Evolutionary conservation across 2,888 invertebrate species (phyloP), one percentile per base, ranked within the genome.

Genomic region (Cephus pulcher): DNA sequence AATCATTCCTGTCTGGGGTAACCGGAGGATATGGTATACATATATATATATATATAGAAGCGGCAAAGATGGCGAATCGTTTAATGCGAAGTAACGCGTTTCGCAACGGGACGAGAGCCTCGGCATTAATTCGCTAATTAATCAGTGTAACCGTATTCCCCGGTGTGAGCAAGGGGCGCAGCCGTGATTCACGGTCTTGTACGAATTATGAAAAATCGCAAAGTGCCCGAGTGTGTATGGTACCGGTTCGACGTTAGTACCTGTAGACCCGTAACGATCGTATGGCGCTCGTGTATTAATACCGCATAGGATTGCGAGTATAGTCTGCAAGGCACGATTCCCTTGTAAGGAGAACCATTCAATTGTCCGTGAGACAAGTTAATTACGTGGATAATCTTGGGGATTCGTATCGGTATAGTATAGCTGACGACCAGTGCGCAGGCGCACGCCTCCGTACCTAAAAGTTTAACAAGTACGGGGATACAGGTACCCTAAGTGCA

Each of bases 71-170:
- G 56, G 56, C 56, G 56, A 56, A 56, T 56, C 56, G 56, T 56
- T 56, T 56, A 56, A 56, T 56, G 23, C 56, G 56, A 56, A 56
- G 56, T 56, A 56, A 56, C 56, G 56, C 56, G 23, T 56, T 56
- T 56, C 56, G 56, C 56, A 56, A 56, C 56, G 56, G 56, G 56
- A 56, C 71, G 34, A 71, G 69, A 76, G 37, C 32, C 71, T 73
- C 71, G 33, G 37, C 70, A 35, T 76, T 76, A 73, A 76, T 76
- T 35, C 37, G 69, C 37, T 73, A 76, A 76, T 76, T 76, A 76
- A 76, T 76, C 76, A 76, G 69, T 40, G 32, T 35, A 71, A 76
- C 69, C 71, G 76, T 35, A 70, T 37, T 71, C 37, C 56, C n/a
- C 70, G 33, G 76, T 35, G 56, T 23, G 34, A 71, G 71, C 71